Evolutionary conservation across 2,797 vertebrate genomes (phyloP).

Genomic region (Pyrocephalus nanus): DNA sequence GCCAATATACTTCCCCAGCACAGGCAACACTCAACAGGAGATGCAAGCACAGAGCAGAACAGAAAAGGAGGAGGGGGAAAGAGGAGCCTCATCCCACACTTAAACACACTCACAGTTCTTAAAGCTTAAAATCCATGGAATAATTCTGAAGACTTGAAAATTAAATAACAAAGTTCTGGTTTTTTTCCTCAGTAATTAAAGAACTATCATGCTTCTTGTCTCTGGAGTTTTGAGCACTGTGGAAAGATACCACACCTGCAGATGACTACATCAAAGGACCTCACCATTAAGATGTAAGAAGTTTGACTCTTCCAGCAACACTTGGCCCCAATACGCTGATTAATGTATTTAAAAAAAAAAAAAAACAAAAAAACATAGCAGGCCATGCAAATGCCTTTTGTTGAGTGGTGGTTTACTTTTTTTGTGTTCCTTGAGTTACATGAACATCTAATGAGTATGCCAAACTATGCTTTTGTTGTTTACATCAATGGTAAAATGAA

Average conservation of each 20-base stretch:
- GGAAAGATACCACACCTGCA: background rate
- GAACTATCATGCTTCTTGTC: background rate
- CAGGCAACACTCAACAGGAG: background rate
- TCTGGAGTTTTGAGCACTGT: background rate
- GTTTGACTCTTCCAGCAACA: background rate
- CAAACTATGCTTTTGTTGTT: background rate
- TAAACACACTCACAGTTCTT: background rate
- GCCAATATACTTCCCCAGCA: background rate
- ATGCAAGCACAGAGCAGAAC: background rate
- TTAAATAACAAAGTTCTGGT: background rate
- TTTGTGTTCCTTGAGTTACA: background rate
- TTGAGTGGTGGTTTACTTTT: background rate
- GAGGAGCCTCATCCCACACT: background rate
- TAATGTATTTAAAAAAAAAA: background rate
- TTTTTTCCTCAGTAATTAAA: background rate
- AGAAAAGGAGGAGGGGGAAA: rapidly evolving
- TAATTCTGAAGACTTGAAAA: background rate
- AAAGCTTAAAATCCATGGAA: background rate
- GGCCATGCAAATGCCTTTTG: background rate
- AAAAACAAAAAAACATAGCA: background rate
- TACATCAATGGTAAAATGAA: background rate
- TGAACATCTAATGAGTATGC: background rate
- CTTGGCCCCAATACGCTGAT: background rate
- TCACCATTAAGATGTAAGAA: background rate
- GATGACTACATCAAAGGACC: background rate